Percentiles rank a stretch among this genome's conserved stretches.
Evolutionary conservation across 2,888 invertebrate genomes (phyloP).

Genomic region (Caenorhabditis sp.): DNA sequence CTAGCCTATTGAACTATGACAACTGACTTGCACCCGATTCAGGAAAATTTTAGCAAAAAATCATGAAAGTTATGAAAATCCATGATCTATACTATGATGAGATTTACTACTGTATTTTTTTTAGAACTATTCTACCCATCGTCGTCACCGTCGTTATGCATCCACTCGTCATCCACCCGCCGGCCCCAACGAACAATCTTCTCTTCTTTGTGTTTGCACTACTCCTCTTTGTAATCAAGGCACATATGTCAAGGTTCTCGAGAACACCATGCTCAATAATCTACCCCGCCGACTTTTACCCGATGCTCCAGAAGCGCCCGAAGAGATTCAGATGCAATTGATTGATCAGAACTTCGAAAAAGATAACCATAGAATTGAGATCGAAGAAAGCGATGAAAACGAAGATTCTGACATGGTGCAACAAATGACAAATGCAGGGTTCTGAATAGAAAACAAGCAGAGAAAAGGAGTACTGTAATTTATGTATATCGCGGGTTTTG

Average conservation of each 20-base stretch:
- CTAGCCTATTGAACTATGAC: too few relatives aligned
- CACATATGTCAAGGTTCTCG: constrained; percentile 49
- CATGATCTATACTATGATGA: too few relatives aligned
- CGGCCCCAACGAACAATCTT: constrained; percentile 35
- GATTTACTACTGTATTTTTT: too few relatives aligned
- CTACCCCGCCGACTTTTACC: constrained; percentile 42
- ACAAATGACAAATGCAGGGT: constrained; percentile 51
- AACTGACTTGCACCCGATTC: too few relatives aligned
- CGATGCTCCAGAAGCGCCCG: neutral
- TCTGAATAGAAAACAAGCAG: too few relatives aligned
- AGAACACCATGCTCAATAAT: constrained; percentile 52
- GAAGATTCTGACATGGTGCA: constrained; percentile 27
- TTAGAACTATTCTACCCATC: neutral
- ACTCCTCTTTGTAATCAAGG: constrained; percentile 60
- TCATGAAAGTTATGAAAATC: too few relatives aligned
- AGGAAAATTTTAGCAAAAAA: too few relatives aligned
- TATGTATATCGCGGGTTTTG: neutral
- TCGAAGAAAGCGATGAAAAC: constrained; percentile 27
- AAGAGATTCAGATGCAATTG: neutral
- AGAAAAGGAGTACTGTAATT: neutral
- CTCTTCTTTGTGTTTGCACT: constrained; percentile 61
- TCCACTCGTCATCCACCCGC: constrained; percentile 32
- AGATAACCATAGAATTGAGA: constrained; percentile 15
- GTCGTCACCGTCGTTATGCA: constrained; percentile 10
- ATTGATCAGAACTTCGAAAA: neutral